Conservation (phyloP, 2,113 vertebrate genomes). For the Pachyramphus minor region DNA sequence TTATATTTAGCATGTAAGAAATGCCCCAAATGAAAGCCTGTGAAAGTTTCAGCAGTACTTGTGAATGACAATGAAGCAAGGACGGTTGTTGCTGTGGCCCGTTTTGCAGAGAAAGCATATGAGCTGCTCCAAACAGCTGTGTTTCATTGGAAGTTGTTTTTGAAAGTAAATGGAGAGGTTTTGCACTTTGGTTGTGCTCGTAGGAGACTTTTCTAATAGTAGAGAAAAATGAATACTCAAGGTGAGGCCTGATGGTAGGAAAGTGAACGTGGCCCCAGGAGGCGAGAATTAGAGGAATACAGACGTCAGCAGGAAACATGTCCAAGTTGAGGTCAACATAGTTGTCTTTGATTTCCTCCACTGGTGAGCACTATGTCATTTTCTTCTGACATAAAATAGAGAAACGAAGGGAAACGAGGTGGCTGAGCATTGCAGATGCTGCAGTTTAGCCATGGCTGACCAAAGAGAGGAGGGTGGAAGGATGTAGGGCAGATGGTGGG, state of each 20-base stretch:
- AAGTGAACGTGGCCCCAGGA: not conserved
- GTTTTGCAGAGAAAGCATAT: not conserved
- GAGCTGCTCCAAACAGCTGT: not conserved
- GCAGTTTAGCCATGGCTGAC: not conserved
- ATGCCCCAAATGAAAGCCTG: not conserved
- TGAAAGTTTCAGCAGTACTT: not conserved
- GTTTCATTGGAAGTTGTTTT: not conserved
- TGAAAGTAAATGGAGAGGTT: not conserved
- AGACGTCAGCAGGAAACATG: not conserved
- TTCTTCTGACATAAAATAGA: not conserved
- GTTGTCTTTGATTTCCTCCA: not conserved
- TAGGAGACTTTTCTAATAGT: not conserved
- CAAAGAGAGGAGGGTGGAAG: not conserved
- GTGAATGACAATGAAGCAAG: not conserved
- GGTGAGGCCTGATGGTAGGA: not conserved
- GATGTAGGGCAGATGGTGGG: not conserved
- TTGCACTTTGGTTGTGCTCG: not conserved
- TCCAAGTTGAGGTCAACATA: not conserved
- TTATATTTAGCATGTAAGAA: not conserved
- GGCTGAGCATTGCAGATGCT: not conserved
- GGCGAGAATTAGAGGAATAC: not conserved
- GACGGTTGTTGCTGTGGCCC: accelerated
- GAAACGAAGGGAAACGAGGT: not conserved
- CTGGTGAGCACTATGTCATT: not conserved
- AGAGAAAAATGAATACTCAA: not conserved